A percentile compares a stretch with the other conserved stretches of the same genome.
phyloP scores from a whole-genome alignment of 2,113 vertebrate species.

The Brachyhypopomus gauderio region DNA sequence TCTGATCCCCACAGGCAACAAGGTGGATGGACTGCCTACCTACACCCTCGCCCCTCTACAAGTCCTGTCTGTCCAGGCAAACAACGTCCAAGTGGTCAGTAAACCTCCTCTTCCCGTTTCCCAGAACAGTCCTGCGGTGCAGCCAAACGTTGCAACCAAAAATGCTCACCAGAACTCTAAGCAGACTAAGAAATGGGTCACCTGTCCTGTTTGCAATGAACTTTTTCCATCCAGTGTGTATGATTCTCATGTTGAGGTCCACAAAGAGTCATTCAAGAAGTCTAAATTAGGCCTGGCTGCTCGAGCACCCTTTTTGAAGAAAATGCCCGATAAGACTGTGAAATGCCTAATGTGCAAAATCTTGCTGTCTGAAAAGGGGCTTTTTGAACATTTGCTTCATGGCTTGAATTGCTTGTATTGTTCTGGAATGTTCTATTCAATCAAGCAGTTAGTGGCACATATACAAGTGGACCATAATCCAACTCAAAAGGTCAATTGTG shows the following conservation, averaged over 20 bases:
- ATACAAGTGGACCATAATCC: slow-evolving; percentile 80
- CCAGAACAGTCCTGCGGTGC: slow-evolving; percentile 69
- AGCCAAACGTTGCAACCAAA: slow-evolving; percentile 69
- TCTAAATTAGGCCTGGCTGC: slow-evolving; percentile 79
- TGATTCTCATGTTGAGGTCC: slow-evolving; percentile 89
- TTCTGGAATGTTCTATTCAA: slow-evolving; percentile 85
- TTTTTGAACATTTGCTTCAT: slow-evolving; percentile 89
- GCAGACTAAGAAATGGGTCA: slow-evolving; percentile 96
- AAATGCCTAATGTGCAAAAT: slow-evolving; percentile 87
- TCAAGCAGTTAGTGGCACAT: slow-evolving; percentile 85
- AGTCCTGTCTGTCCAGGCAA: slow-evolving; percentile 74
- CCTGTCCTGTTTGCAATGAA: slow-evolving; percentile 92
- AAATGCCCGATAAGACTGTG: slow-evolving; percentile 88
- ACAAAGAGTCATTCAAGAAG: slow-evolving; percentile 72
- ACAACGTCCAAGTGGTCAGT: slow-evolving; percentile 63
- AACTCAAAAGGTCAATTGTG: slow-evolving; percentile 80
- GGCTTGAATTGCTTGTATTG: slow-evolving; percentile 93
- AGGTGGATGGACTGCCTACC: slow-evolving; percentile 91
- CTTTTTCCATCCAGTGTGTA: slow-evolving; percentile 93
- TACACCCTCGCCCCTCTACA: slow-evolving; percentile 91
- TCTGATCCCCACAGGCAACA: slow-evolving; percentile 90
- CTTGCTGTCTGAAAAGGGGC: slow-evolving; percentile 83
- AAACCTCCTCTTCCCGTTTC: slow-evolving; percentile 72
- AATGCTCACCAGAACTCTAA: slow-evolving; percentile 64
- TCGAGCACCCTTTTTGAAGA: slow-evolving; percentile 84